phyloP scores from a whole-genome alignment of 2,888 invertebrate genomes.

The Electrophaes corylata region DNA sequence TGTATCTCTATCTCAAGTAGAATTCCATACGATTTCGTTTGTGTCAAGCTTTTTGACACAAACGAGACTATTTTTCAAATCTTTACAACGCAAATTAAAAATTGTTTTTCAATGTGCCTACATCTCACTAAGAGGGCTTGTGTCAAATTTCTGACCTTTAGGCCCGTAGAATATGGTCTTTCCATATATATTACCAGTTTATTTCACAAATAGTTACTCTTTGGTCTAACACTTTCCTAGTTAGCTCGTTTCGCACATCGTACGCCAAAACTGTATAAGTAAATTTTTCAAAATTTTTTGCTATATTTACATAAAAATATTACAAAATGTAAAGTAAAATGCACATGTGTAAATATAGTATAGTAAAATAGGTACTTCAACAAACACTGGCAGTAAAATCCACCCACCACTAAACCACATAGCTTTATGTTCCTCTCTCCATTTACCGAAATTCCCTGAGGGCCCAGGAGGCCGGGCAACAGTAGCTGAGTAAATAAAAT shows the following conservation, averaged over 20 bases:
- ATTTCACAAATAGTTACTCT: neutral
- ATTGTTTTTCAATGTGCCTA: no score
- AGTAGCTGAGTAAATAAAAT: slow-evolving; percentile 61
- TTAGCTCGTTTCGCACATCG: neutral
- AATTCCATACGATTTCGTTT: no score
- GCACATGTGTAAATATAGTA: no score
- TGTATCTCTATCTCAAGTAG: no score
- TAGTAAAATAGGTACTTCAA: no score
- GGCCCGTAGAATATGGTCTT: no score
- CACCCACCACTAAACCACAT: slow-evolving; percentile 21
- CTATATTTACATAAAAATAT: neutral
- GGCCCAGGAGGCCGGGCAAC: slow-evolving; percentile 59
- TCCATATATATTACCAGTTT: neutral
- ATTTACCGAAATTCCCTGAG: slow-evolving; percentile 48
- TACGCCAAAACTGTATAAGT: slow-evolving; percentile 4
- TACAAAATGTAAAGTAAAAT: neutral
- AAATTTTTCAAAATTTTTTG: neutral
- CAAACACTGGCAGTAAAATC: slow-evolving; percentile 11
- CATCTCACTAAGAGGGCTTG: no score
- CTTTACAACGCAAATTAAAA: no score
- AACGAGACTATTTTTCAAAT: no score
- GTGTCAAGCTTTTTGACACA: no score
- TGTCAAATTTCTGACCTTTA: no score
- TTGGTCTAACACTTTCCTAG: neutral
- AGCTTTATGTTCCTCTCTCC: slow-evolving; percentile 28